Evolutionary conservation across 2,113 vertebrate species (phyloP), one percentile per base, ranked within the genome.

Genomic region (Salvelinus sp.): DNA sequence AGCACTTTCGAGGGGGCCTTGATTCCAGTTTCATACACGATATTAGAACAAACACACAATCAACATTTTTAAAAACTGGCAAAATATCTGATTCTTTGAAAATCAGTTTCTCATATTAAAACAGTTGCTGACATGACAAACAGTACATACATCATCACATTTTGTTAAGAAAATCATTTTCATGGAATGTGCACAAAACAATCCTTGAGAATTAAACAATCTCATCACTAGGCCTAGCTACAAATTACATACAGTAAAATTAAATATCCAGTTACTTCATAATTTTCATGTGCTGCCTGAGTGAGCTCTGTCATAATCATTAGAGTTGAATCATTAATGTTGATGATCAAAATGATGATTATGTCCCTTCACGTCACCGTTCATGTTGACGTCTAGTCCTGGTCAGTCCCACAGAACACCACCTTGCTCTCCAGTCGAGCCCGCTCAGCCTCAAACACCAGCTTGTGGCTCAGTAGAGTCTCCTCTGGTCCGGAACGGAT

Each of bases 361-460:
- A n/a, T 22, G n/a, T 23, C 58, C 20, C 20, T 22, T 62, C 58
- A 62, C 18, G 22, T 22, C 58, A 7, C 58, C n/a, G 3, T 54
- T 22, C 58, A 62, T 23, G 20, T n/a, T 23, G 58, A 0, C 58
- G 2, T 48, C 58, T 69, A 18, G 50, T 74, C 70, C 63, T 54
- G 1, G 23, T 79, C 71, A 66, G 64, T 57, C 3, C 28, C 82
- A 67, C 90, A 90, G 82, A 85, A 62, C 48, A 94, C 80, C 30
- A 94, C 91, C 71, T 90, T 88, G 87, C 79, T 85, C 80, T 94
- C 92, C 80, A 87, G 71, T 18, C 93, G 88, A 0, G 93, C 84
- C 13, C 86, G 91, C 75, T 94, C 93, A 0, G 93, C 93, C 75
- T 92, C 90, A 78, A 94, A 94, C 87, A 94, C 93, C 79, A 94